These are phyloP conservation scores for Adelphocoris suturalis DNA, from an alignment of 2,888 invertebrate species.

Conservation along the genomic window DNA sequence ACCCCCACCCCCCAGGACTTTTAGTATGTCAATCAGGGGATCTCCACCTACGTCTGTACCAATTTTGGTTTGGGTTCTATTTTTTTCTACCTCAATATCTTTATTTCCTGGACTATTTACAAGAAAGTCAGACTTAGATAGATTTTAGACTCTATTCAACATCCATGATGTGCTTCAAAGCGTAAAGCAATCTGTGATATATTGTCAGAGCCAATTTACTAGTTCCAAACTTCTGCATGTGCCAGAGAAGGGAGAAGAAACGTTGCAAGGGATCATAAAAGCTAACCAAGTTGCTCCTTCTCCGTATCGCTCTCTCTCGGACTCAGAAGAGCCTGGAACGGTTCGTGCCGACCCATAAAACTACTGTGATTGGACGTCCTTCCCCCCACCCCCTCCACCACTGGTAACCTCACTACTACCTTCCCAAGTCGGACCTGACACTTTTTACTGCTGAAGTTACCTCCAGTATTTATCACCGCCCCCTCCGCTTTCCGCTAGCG, in stretches of 20 bases:
- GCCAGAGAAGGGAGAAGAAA: not conserved
- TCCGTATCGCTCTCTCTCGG: not conserved
- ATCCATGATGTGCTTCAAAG: not conserved
- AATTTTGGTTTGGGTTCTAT: too few relatives aligned
- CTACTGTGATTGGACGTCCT: slow-evolving; percentile 31
- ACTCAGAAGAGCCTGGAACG: not conserved
- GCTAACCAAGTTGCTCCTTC: slow-evolving; percentile 48
- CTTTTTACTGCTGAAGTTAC: slow-evolving; percentile 39
- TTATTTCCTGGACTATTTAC: too few relatives aligned
- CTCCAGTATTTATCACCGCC: slow-evolving; percentile 15
- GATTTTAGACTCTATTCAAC: too few relatives aligned
- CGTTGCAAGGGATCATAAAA: slow-evolving; percentile 26
- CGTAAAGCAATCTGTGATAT: not conserved
- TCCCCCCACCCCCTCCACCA: not conserved
- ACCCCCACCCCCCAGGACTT: too few relatives aligned
- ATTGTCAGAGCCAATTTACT: not conserved
- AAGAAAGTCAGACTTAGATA: too few relatives aligned
- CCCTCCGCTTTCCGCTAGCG: not conserved
- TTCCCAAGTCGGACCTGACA: not conserved
- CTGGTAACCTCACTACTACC: not conserved
- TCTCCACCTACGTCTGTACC: too few relatives aligned
- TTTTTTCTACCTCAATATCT: too few relatives aligned
- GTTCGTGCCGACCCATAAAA: slow-evolving; percentile 10
- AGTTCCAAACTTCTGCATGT: not conserved
- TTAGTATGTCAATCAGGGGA: too few relatives aligned